Conservation (phyloP, 1,140 invertebrate species). For the Chironomus tepperi region DNA sequence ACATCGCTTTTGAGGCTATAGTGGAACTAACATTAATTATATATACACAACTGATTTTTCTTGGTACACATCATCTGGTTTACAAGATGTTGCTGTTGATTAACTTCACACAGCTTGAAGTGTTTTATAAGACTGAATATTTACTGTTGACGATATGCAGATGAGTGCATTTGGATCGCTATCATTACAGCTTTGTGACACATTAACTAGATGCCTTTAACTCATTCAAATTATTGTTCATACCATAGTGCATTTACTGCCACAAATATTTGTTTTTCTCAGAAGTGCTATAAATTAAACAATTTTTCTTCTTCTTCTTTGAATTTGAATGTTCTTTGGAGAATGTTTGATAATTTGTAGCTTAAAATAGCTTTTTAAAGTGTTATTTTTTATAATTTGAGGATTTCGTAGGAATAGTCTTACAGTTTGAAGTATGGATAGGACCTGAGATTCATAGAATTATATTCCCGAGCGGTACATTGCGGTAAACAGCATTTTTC, state of each 20-base stretch:
- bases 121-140: no score
- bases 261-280: conserved; percentile 1
- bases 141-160: not conserved
- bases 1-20: not conserved
- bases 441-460: no score
- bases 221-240: not conserved
- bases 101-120: not conserved
- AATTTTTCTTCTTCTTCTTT: not conserved
- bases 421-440: no score
- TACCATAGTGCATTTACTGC: not conserved
- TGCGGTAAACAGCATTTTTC: no score
- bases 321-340: no score
- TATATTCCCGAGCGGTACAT: no score
- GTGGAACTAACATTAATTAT: not conserved
- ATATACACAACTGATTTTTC: not conserved
- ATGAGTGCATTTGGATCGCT: not conserved
- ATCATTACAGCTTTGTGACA: not conserved
- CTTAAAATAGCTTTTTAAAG: no score
- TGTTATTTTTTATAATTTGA: no score
- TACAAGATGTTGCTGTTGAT: not conserved
- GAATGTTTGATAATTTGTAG: no score
- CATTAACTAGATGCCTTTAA: not conserved
- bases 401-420: no score
- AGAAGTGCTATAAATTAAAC: not conserved
- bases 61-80: not conserved